phyloP scores from a whole-genome alignment of 35 echinoderm and acorn worm species.

The Amphiura filiformis region DNA sequence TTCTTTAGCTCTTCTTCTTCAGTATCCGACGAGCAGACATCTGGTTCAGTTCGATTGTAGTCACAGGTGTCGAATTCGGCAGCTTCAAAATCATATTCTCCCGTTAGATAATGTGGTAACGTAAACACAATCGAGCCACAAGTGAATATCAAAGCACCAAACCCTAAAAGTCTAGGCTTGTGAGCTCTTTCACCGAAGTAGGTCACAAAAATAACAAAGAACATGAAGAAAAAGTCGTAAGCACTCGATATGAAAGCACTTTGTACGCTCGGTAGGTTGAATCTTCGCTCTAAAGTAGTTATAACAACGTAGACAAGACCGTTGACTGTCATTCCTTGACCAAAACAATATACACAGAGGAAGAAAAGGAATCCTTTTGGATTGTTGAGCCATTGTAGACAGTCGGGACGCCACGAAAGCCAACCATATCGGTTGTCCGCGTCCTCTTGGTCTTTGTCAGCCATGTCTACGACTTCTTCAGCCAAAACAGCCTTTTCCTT shows the following conservation, averaged over 20 bases:
- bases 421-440: neutral
- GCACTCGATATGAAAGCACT: constrained; percentile 69
- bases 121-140: constrained; percentile 66
- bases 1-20: constrained; percentile 27
- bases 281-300: constrained; percentile 61
- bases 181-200: constrained; percentile 75
- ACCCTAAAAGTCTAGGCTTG: constrained; percentile 63
- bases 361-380: constrained; percentile 56
- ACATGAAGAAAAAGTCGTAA: constrained; percentile 57
- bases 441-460: too few species aligned
- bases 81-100: neutral
- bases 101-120: constrained; percentile 63
- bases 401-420: neutral
- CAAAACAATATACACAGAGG: constrained; percentile 40
- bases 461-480: too few species aligned
- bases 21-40: neutral
- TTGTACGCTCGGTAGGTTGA: constrained; percentile 59
- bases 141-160: constrained; percentile 55
- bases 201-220: constrained; percentile 74
- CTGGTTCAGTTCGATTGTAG: constrained; percentile 12
- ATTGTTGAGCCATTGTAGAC: constrained; percentile 25
- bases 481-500: neutral
- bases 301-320: constrained; percentile 74
- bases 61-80: constrained; percentile 30
- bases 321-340: constrained; percentile 78